Conservation (phyloP, 2,797 vertebrate species). For the Kryptopterus vitreolus region DNA sequence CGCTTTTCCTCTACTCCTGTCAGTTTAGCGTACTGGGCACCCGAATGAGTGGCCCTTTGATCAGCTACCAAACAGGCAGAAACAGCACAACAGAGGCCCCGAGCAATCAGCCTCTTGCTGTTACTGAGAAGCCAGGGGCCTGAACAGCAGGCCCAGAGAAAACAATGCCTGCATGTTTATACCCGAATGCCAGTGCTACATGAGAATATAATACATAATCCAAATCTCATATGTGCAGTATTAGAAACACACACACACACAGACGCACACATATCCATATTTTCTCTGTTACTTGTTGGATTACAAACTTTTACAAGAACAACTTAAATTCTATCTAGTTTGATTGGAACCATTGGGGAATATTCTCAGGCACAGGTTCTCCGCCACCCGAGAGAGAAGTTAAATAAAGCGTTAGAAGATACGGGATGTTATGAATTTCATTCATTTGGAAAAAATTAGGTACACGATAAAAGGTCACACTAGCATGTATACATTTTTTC, state of each 20-base stretch:
- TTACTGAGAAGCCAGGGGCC: slow-evolving; percentile 30
- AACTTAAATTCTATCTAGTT: not conserved
- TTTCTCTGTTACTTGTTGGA: not conserved
- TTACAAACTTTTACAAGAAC: not conserved
- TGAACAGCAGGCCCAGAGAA: slow-evolving; percentile 9
- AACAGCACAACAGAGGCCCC: slow-evolving; percentile 44
- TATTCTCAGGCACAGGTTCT: no score
- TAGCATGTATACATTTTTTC: no score
- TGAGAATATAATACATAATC: not conserved
- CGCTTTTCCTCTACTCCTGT: slow-evolving; percentile 54
- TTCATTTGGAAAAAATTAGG: no score
- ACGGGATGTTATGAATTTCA: no score
- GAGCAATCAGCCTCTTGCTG: slow-evolving; percentile 35
- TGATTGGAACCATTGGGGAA: no score
- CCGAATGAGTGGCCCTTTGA: slow-evolving; percentile 63
- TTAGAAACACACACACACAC: not conserved
- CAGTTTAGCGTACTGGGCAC: slow-evolving; percentile 62
- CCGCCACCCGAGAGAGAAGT: no score
- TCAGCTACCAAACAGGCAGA: slow-evolving; percentile 61
- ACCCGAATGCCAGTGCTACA: slow-evolving; percentile 19
- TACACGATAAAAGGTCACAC: no score
- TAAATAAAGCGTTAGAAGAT: no score
- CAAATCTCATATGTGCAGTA: slow-evolving; percentile 3
- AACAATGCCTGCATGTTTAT: not conserved
- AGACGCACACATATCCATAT: no score